Percentiles rank a stretch among this genome's conserved stretches.
phyloP scores from a whole-genome alignment of 2,888 invertebrate species.

The Synergus japonicus region DNA sequence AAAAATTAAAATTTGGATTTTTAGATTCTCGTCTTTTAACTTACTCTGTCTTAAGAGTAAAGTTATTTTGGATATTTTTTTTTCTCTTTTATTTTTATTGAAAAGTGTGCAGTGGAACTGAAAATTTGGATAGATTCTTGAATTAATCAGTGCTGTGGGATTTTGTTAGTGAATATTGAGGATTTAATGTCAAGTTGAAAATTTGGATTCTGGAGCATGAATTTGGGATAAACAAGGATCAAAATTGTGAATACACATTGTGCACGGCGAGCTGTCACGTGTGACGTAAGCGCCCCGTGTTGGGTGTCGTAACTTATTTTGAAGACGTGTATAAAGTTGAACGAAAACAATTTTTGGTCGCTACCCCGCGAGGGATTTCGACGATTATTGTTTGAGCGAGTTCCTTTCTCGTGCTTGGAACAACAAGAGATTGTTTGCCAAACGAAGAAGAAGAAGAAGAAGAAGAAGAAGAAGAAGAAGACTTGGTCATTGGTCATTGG shows the following conservation, averaged over 20 bases:
- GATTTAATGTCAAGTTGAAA: too few species aligned
- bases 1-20: neutral
- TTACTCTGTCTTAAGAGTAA: too few species aligned
- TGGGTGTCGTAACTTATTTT: slow-evolving; percentile 43
- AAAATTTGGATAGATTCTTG: neutral
- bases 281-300: slow-evolving; percentile 47
- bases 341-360: slow-evolving; percentile 45
- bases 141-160: too few species aligned
- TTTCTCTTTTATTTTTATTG: too few species aligned
- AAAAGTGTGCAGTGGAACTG: neutral
- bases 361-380: slow-evolving; percentile 44
- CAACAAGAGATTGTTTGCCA: slow-evolving; percentile 43
- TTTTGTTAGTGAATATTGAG: too few species aligned
- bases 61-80: too few species aligned
- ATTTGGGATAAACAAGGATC: slow-evolving; percentile 1
- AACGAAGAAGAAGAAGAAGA: slow-evolving; percentile 32
- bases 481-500: too few species aligned
- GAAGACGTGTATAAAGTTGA: neutral
- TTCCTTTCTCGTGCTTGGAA: slow-evolving; percentile 22
- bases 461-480: slow-evolving; percentile 29
- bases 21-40: too few species aligned
- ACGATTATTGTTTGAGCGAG: slow-evolving; percentile 44
- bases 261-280: slow-evolving; percentile 33
- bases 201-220: too few species aligned
- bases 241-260: neutral